These are phyloP conservation scores for Lomographa bimaculata DNA, from an alignment of 2,888 invertebrate genomes.

Conservation along the genomic window DNA sequence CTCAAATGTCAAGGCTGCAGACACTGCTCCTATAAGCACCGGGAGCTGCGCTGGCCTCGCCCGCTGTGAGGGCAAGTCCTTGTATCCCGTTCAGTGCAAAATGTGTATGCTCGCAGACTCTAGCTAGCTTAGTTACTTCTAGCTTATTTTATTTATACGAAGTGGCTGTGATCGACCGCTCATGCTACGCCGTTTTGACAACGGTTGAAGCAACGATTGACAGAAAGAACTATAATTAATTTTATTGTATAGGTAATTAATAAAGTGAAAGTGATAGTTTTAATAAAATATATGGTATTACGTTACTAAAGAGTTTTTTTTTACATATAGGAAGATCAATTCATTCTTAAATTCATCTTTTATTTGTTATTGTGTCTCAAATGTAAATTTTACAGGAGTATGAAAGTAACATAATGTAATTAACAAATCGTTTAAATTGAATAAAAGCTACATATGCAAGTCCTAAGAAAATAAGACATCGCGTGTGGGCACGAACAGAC, in stretches of 20 bases:
- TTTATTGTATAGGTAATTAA: constrained; percentile 16
- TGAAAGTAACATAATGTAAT: too few species aligned
- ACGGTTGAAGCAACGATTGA: constrained; percentile 58
- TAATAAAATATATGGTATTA: constrained; percentile 22
- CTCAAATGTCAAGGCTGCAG: constrained; percentile 77
- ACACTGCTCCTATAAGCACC: constrained; percentile 44
- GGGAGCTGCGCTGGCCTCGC: constrained; percentile 39
- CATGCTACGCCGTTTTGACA: constrained; percentile 51
- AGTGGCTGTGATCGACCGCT: constrained; percentile 78
- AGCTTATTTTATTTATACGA: constrained; percentile 61
- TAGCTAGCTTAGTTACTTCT: constrained; percentile 51
- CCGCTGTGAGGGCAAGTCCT: not conserved
- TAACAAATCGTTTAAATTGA: too few species aligned
- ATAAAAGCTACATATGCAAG: constrained; percentile 10
- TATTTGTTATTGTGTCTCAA: too few species aligned
- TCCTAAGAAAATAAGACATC: constrained; percentile 39
- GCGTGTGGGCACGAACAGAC: constrained; percentile 55
- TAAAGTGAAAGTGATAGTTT: constrained; percentile 30
- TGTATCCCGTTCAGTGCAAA: constrained; percentile 18
- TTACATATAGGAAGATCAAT: too few species aligned
- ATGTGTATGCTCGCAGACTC: constrained; percentile 50
- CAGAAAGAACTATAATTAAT: constrained; percentile 44
- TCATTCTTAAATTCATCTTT: too few species aligned
- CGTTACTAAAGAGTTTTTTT: too few species aligned
- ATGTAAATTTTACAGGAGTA: too few species aligned